Conservation (phyloP, 2,797 vertebrate genomes). For the Notolabrus celidotus region DNA sequence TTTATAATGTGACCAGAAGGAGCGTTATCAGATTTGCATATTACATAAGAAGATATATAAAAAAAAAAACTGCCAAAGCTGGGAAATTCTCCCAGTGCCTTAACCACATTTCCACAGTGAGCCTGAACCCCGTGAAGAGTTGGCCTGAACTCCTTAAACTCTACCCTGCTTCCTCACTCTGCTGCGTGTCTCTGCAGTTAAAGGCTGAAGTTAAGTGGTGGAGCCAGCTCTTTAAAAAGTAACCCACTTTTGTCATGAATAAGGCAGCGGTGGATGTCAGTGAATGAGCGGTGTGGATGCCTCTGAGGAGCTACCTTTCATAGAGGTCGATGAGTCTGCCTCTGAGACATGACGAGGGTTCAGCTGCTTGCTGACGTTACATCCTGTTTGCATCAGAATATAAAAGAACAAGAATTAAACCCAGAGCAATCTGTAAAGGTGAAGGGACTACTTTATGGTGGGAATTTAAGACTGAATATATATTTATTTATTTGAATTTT, state of each 20-base stretch:
- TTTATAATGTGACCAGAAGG: constrained; percentile 55
- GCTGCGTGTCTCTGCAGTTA: constrained; percentile 55
- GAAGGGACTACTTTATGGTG: too few species aligned
- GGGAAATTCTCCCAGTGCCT: constrained; percentile 54
- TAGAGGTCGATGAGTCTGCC: constrained; percentile 7
- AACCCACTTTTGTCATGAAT: constrained; percentile 57
- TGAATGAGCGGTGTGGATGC: constrained; percentile 25
- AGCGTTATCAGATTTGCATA: constrained; percentile 72
- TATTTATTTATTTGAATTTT: too few species aligned
- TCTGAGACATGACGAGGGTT: constrained; percentile 5
- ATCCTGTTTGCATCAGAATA: not conserved
- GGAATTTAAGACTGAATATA: too few species aligned
- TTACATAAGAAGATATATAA: constrained; percentile 73
- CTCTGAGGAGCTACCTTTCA: constrained; percentile 36
- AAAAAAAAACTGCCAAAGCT: constrained; percentile 45
- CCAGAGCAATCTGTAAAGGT: too few species aligned
- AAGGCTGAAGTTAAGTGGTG: constrained; percentile 54
- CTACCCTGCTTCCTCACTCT: constrained; percentile 46
- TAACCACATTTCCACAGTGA: constrained; percentile 68
- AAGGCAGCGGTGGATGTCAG: constrained; percentile 20
- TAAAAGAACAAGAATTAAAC: not conserved
- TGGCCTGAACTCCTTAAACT: constrained; percentile 56
- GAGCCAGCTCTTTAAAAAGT: constrained; percentile 65
- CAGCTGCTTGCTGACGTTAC: not conserved
- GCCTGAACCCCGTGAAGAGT: constrained; percentile 50